Conservation (phyloP, 2,797 vertebrate genomes). For the Sylvilagus floridanus region DNA sequence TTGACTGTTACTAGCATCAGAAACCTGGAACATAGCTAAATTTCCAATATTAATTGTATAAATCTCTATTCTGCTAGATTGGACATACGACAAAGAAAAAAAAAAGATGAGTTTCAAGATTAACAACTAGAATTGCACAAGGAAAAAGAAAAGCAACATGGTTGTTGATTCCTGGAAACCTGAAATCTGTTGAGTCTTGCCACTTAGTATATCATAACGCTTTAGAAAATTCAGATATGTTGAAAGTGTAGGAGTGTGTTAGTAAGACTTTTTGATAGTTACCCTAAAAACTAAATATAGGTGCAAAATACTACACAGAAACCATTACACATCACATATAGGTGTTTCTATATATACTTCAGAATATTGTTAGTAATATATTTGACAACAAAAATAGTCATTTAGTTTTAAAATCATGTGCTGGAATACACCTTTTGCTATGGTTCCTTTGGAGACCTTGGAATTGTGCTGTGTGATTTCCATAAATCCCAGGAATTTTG, state of each 20-base stretch:
- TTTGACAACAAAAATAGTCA: slow-evolving; percentile 14
- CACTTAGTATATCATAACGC: slow-evolving; percentile 20
- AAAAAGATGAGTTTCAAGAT: neutral
- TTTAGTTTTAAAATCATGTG: slow-evolving; percentile 35
- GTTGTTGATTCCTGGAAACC: neutral
- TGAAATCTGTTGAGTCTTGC: neutral
- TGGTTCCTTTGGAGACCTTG: slow-evolving; percentile 8
- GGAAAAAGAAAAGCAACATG: neutral
- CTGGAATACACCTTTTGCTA: neutral
- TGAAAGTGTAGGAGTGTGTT: neutral
- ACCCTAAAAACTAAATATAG: slow-evolving; percentile 29
- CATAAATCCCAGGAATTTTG: slow-evolving; percentile 41
- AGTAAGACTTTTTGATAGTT: slow-evolving; percentile 31
- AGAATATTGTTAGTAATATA: slow-evolving; percentile 45
- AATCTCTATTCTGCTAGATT: neutral
- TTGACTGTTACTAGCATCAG: slow-evolving; percentile 33
- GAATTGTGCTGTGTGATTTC: slow-evolving; percentile 22
- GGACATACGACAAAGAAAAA: neutral
- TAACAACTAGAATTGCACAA: neutral
- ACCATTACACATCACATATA: neutral
- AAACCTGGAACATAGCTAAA: slow-evolving; percentile 28
- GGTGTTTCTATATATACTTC: neutral
- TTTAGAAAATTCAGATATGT: slow-evolving; percentile 3
- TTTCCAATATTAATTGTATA: slow-evolving; percentile 25
- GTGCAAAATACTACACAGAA: slow-evolving; percentile 12